Evolutionary conservation across 1,140 invertebrate genomes (phyloP).

Genomic region (Drosophila ficusphila): DNA sequence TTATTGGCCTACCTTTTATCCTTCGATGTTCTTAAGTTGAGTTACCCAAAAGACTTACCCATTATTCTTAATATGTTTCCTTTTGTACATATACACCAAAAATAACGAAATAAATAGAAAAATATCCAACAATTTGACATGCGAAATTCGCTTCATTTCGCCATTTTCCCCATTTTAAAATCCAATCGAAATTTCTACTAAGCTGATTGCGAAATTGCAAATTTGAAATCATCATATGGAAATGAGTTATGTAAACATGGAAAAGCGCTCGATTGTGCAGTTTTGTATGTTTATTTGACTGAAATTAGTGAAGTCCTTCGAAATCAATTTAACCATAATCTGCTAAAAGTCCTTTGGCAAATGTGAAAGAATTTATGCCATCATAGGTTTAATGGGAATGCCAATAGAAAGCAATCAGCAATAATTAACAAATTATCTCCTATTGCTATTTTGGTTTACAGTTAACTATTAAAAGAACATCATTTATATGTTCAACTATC

Average conservation of each 20-base stretch:
- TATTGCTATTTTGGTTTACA: too few relatives aligned
- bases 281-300: conserved; percentile 15
- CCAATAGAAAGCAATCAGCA: too few relatives aligned
- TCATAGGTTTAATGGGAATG: conserved; percentile 12
- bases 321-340: conserved; percentile 2
- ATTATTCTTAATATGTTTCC: too few relatives aligned
- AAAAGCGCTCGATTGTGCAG: not conserved
- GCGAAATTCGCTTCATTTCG: not conserved
- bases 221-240: conserved; percentile 1
- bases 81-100: too few relatives aligned
- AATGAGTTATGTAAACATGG: conserved; percentile 11
- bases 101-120: not conserved
- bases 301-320: not conserved
- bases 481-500: too few relatives aligned
- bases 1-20: too few relatives aligned
- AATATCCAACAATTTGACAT: not conserved
- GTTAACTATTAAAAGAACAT: too few relatives aligned
- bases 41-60: too few relatives aligned
- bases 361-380: not conserved
- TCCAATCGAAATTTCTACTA: not conserved
- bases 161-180: not conserved
- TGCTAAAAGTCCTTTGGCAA: not conserved
- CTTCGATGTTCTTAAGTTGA: too few relatives aligned
- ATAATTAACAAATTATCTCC: too few relatives aligned
- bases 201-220: conserved; percentile 13